Evolutionary conservation across 2,888 invertebrate species (phyloP), one percentile per base, ranked within the genome.

Genomic region (Eupithecia exiguata): DNA sequence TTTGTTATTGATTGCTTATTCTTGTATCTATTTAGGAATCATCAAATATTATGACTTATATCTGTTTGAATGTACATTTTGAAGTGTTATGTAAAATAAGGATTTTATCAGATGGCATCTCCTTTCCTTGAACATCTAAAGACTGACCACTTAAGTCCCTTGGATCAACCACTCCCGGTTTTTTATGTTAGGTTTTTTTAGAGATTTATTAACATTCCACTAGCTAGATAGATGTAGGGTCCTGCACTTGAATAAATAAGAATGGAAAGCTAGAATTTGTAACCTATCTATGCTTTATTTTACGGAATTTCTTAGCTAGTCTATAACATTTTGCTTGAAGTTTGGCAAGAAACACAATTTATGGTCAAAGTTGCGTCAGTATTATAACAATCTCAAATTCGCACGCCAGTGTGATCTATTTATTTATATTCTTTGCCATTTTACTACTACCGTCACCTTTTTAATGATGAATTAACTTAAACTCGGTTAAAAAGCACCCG

Each of bases 151-250:
- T 77, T 75, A 75, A 77, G 78, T 81, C 79, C 77, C 70, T 73
- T 63, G 67, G 71, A 63, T 66, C 68, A 74, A 66, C 61, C 71
- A 71, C 66, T 74, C 73, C 63, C 74, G 67, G 71, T 78, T 77
- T n/a, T 76, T 21, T 21, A 21, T 16, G 12, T 66, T 77, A 78
- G 76, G 69, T 78, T 79, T 73, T 74, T 71, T 81, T 83, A 84
- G 88, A 89, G 87, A 88, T 90, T 89, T 80, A 68, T 75, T 78
- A 79, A 84, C 87, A 88, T 88, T 88, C 87, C 87, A 87, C 77
- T 80, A 78, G 70, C 62, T 86, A 82, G 76, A 78, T 66, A 77
- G 72, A 68, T 38, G 58, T 72, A 81, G 74, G 76, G 80, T 76
- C 78, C 58, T 77, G 71, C 74, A 69, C 69, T 76, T 74, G 74